A percentile compares a stretch with the other conserved stretches of the same genome.
Conservation (phyloP, 2,113 vertebrate genomes). For the Phalacrocorax brasilianus region DNA sequence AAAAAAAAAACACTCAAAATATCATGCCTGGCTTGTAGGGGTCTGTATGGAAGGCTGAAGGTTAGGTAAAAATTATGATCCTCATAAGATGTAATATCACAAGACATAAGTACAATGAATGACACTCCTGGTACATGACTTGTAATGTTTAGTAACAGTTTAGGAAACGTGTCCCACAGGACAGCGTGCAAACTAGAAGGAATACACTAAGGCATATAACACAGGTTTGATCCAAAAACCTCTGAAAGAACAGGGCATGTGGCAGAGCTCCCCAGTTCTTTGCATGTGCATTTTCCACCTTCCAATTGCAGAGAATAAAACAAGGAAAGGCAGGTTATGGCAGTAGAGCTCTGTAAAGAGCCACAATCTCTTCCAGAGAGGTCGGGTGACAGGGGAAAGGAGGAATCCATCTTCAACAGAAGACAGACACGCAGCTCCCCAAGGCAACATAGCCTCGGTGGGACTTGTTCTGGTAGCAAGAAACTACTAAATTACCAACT, state of each 20-base stretch:
- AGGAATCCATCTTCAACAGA: neutral
- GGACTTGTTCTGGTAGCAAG: neutral
- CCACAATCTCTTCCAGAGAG: neutral
- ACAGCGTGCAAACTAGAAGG: neutral
- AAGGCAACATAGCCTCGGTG: neutral
- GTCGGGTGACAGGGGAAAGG: neutral
- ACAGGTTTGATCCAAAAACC: neutral
- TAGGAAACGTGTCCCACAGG: neutral
- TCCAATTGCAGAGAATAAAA: neutral
- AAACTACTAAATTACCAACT: neutral
- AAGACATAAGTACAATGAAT: neutral
- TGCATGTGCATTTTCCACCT: neutral
- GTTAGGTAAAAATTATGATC: neutral
- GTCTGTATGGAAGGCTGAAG: neutral
- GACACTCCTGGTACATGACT: neutral
- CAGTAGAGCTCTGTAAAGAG: neutral
- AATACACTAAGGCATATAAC: neutral
- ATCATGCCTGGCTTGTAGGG: neutral
- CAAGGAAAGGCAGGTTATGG: neutral
- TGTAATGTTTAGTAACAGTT: neutral
- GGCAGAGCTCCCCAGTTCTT: neutral
- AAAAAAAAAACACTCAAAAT: neutral
- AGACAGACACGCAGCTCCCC: neutral
- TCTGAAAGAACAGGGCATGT: neutral
- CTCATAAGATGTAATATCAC: neutral